Evolutionary conservation across 1,140 invertebrate genomes (phyloP).

Genomic region (Zaprionus gabonicus): DNA sequence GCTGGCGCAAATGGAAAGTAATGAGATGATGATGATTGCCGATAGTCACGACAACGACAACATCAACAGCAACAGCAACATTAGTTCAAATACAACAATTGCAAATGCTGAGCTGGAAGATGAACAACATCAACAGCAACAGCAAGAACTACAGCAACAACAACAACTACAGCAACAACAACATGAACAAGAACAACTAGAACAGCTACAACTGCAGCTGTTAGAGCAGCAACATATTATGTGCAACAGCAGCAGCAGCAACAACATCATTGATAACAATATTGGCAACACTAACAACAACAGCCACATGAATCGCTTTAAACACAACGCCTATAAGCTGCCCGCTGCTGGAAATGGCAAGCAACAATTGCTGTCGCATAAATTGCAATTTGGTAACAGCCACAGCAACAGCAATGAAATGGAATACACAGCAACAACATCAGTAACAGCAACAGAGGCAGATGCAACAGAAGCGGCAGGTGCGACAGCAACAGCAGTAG

Average conservation of each 20-base stretch:
- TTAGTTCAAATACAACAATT: constrained; percentile 2
- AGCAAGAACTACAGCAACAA: constrained; percentile 13
- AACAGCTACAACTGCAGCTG: constrained; percentile 18
- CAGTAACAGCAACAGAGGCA: constrained; percentile 10
- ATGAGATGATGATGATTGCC: constrained; percentile 25
- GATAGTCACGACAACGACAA: constrained; percentile 17
- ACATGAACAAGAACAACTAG: constrained; percentile 9
- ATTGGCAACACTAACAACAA: constrained; percentile 31
- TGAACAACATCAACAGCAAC: constrained; percentile 29
- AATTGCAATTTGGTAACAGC: constrained; percentile 40
- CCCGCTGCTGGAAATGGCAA: constrained; percentile 39
- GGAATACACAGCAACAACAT: constrained; percentile 6
- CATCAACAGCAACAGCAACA: constrained; percentile 11
- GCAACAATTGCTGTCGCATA: constrained; percentile 28
- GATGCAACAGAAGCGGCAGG: constrained; percentile 15
- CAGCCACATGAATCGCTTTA: constrained; percentile 53
- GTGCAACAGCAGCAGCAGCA: not conserved
- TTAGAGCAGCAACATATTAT: not conserved
- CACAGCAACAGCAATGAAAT: constrained; percentile 16
- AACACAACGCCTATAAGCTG: constrained; percentile 54
- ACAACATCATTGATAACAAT: constrained; percentile 14
- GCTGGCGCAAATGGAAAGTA: constrained; percentile 50
- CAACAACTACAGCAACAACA: constrained; percentile 24
- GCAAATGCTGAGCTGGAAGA: constrained; percentile 22
- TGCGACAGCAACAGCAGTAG: constrained; percentile 15